Evolutionary conservation across 2,797 vertebrate species (phyloP).

Genomic region (Macropodus opercularis): DNA sequence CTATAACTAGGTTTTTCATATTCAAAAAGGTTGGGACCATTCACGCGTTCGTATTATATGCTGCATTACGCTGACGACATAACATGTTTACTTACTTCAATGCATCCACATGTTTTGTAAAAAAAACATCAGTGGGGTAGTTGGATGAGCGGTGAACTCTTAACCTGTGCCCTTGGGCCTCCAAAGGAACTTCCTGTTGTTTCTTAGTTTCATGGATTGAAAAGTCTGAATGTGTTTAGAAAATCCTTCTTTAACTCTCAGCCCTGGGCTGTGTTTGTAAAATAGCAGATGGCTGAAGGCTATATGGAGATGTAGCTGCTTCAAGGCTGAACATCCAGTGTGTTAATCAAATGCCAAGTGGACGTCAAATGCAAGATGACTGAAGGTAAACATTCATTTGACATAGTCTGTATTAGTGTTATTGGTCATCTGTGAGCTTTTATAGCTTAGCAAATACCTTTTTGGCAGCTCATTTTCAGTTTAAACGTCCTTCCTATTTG

Average conservation of each 20-base stretch:
- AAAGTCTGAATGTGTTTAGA: constrained; percentile 64
- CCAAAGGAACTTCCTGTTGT: constrained; percentile 74
- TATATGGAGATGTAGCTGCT: constrained; percentile 46
- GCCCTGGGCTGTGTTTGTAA: constrained; percentile 63
- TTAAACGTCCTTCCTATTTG: constrained; percentile 71
- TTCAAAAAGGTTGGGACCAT: too few relatives aligned
- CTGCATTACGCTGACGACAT: too few relatives aligned
- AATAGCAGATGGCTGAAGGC: constrained; percentile 64
- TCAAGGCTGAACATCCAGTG: constrained; percentile 22
- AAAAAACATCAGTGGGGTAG: constrained; percentile 15
- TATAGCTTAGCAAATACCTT: constrained; percentile 44
- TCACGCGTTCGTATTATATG: too few relatives aligned
- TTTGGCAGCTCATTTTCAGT: constrained; percentile 55
- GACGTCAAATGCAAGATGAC: constrained; percentile 8
- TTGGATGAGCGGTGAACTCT: constrained; percentile 58
- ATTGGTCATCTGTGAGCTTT: constrained; percentile 2
- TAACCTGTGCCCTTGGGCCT: constrained; percentile 73
- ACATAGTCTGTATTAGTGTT: background rate
- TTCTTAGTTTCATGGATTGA: constrained; percentile 66
- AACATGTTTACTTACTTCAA: too few relatives aligned
- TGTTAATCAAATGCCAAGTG: constrained; percentile 19
- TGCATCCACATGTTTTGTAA: constrained; percentile 23
- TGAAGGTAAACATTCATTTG: too few relatives aligned
- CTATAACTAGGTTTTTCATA: too few relatives aligned
- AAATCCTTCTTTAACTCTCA: constrained; percentile 65